Percentiles rank a stretch among this genome's conserved stretches.
Evolutionary conservation across 2,888 invertebrate genomes (phyloP).

Genomic region (Anticlea derivata): DNA sequence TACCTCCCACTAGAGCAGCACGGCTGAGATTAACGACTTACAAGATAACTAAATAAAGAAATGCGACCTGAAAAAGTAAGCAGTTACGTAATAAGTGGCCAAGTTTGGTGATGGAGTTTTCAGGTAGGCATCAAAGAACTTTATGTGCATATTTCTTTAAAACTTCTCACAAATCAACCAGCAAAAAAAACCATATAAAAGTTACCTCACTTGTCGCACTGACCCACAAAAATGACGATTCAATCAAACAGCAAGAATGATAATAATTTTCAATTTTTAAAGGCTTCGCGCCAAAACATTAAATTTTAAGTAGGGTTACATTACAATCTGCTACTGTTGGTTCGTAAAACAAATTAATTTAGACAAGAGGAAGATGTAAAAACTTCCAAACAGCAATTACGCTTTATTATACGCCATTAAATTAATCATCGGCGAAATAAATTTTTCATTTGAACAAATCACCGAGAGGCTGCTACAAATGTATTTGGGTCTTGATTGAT

Average conservation of each 20-base stretch:
- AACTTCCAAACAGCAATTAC: slow-evolving; percentile 81
- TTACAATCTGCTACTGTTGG: slow-evolving; percentile 45
- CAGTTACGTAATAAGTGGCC: too few species aligned
- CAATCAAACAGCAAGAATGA: slow-evolving; percentile 1
- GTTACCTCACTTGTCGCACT: background rate
- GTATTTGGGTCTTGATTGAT: slow-evolving; percentile 75
- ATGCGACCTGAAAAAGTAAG: too few species aligned
- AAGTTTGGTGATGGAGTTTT: too few species aligned
- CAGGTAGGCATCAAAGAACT: too few species aligned
- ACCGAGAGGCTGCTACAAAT: slow-evolving; percentile 70
- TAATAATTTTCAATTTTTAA: slow-evolving; percentile 3
- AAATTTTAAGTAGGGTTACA: slow-evolving; percentile 36
- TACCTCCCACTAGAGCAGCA: too few species aligned
- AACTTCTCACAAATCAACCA: too few species aligned
- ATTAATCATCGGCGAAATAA: slow-evolving; percentile 83
- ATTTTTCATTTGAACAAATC: slow-evolving; percentile 83
- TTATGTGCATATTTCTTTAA: too few species aligned
- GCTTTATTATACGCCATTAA: slow-evolving; percentile 79
- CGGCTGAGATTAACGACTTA: too few species aligned
- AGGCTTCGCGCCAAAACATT: slow-evolving; percentile 19
- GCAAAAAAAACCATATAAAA: too few species aligned
- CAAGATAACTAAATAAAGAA: too few species aligned
- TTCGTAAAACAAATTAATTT: slow-evolving; percentile 77
- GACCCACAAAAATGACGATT: slow-evolving; percentile 1
- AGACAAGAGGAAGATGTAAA: slow-evolving; percentile 81